Percentiles rank a stretch among this genome's conserved stretches.
Conservation (phyloP, 1,140 invertebrate species). For the Panagrolaimus sp. region DNA sequence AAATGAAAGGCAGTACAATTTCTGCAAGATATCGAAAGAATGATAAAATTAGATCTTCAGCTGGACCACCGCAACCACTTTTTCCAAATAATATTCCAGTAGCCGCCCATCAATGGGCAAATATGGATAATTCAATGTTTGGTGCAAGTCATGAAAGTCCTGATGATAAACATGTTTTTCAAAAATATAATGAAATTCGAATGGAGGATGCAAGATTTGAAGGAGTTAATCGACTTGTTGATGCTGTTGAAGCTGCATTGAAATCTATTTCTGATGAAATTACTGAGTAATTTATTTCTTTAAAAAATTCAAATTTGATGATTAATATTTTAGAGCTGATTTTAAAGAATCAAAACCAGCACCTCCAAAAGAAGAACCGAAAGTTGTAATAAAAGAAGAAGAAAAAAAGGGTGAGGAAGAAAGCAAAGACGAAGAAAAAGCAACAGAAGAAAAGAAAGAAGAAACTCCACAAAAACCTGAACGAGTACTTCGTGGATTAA, state of each 20-base stretch:
- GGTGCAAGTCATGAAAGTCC: constrained; percentile 70
- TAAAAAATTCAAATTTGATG: background rate
- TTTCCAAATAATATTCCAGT: constrained; percentile 63
- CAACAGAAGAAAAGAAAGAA: too few species aligned
- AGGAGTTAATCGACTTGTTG: constrained; percentile 83
- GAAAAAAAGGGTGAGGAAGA: constrained; percentile 14
- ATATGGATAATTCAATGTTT: background rate
- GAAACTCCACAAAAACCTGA: constrained; percentile 25
- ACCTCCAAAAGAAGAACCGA: background rate
- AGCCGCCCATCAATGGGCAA: constrained; percentile 60
- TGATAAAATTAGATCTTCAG: constrained; percentile 24
- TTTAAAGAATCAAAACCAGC: constrained; percentile 10
- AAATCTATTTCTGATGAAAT: constrained; percentile 24
- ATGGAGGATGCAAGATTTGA: constrained; percentile 84
- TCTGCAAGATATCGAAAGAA: too few species aligned
- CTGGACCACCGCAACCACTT: constrained; percentile 63
- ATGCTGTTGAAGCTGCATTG: constrained; percentile 68
- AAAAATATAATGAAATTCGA: constrained; percentile 85
- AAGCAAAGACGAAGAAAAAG: too few species aligned
- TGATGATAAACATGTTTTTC: constrained; percentile 87
- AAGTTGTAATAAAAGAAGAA: constrained; percentile 24
- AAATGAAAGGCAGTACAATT: constrained; percentile 69
- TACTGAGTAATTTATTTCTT: constrained; percentile 28
- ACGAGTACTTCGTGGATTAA: constrained; percentile 83
- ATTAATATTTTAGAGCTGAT: background rate